Evolutionary conservation across 2,888 invertebrate genomes (phyloP), one percentile per base, ranked within the genome.

Genomic region (Linnaemya tessellans): DNA sequence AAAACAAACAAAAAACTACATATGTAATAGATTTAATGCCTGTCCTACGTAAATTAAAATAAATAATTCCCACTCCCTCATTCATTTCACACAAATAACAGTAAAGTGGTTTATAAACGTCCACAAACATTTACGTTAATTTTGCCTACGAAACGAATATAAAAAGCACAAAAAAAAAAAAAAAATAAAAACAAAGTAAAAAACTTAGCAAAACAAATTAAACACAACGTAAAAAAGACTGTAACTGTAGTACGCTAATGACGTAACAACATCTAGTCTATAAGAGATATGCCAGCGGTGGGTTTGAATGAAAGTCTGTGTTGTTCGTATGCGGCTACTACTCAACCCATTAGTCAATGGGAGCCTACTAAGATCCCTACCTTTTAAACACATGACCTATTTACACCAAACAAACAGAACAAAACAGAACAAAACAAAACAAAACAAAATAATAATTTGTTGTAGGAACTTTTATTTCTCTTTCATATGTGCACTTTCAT

Each of bases 171-270:
- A 65, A 22, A n/a, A 13, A 20, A 1, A 41, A 46, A 11, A 56
- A n/a, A 64, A 64, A 10, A 30, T 2, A 30, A 51, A 35, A 70
- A 62, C 13, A 68, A 20, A 49, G 1, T 38, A 38, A 38, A n/a
- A 38, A 38, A 38, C 38, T 38, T 38, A 30, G 30, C 51, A 77
- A 18, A 79, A n/a, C 60, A 51, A 68, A 38, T 25, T 38, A 38
- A 41, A 46, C 3, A 22, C 15, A 67, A 15, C 10, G 20, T 54
- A 22, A 68, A 62, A 62, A 18, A 46, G 58, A 64, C 22, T 84
- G 51, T 70, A 78, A 64, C 46, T 70, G 65, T 82, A 82, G 79
- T 85, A 82, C 75, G 79, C 71, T 85, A 71, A 85, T 85, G 85
- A 85, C 85, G 85, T 82, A 85, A 82, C 43, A 74, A 65, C 20